These are phyloP conservation scores for Plebejus anna DNA, from an alignment of 2,888 invertebrate species.

Conservation along the genomic window DNA sequence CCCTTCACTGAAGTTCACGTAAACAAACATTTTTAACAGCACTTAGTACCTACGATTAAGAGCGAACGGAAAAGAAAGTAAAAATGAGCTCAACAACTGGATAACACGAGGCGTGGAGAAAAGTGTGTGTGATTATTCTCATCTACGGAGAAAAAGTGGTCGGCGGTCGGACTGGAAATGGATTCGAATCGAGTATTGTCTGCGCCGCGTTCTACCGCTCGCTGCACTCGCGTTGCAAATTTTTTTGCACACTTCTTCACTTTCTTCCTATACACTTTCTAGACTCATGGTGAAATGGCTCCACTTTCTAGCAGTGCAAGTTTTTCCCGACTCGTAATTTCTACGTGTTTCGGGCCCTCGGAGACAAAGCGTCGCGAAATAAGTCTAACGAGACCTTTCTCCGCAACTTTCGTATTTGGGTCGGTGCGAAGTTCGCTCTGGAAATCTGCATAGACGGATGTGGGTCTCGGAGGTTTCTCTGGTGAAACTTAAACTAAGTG, in stretches of 20 bases:
- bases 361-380: slow-evolving; percentile 43
- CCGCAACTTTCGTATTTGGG: slow-evolving; percentile 66
- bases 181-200: slow-evolving; percentile 61
- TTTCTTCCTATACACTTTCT: slow-evolving; percentile 79
- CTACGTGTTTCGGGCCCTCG: slow-evolving; percentile 49
- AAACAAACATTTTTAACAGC: slow-evolving; percentile 34
- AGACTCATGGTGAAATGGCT: slow-evolving; percentile 76
- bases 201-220: slow-evolving; percentile 51
- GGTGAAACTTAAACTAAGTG: slow-evolving; percentile 76
- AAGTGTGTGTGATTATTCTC: slow-evolving; percentile 56
- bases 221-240: slow-evolving; percentile 59
- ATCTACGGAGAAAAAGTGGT: slow-evolving; percentile 67
- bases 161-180: slow-evolving; percentile 61
- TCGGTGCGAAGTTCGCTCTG: slow-evolving; percentile 70
- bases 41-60: slow-evolving; percentile 60
- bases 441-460: slow-evolving; percentile 79
- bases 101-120: slow-evolving; percentile 62
- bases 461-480: slow-evolving; percentile 75
- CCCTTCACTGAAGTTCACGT: slow-evolving; percentile 1
- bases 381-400: slow-evolving; percentile 45
- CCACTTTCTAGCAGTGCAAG: slow-evolving; percentile 78
- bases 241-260: slow-evolving; percentile 76
- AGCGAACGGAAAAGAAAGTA: slow-evolving; percentile 79
- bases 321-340: slow-evolving; percentile 67
- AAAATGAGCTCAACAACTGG: slow-evolving; percentile 74